phyloP scores from a whole-genome alignment of 2,113 vertebrate species.

The Lampris incognitus region DNA sequence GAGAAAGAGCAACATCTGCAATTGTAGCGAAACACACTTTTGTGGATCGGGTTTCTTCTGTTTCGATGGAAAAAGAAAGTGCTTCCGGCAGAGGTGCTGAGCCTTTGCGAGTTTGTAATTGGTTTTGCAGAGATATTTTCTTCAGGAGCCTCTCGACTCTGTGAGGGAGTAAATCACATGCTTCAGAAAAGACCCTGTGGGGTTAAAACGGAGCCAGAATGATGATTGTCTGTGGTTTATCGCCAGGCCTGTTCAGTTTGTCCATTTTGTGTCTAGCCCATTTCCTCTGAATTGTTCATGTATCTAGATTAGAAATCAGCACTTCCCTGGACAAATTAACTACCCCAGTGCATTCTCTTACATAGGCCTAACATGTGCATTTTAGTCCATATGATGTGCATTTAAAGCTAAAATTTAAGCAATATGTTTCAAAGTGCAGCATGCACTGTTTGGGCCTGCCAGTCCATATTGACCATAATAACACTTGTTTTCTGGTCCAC shows the following conservation, averaged over 20 bases:
- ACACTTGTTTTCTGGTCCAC: too few species aligned
- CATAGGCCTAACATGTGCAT: neutral
- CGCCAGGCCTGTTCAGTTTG: conserved; percentile 22
- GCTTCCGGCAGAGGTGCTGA: conserved; percentile 59
- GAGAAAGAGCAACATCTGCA: conserved; percentile 73
- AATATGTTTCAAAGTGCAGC: too few species aligned
- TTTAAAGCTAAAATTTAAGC: too few species aligned
- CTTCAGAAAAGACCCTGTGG: conserved; percentile 55
- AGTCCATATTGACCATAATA: too few species aligned
- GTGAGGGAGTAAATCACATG: conserved; percentile 56
- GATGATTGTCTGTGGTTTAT: conserved; percentile 54
- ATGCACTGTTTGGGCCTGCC: too few species aligned
- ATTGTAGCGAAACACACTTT: conserved; percentile 70
- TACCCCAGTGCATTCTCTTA: conserved; percentile 8
- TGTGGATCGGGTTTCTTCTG: conserved; percentile 66
- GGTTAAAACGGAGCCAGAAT: conserved; percentile 61
- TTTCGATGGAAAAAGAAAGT: conserved; percentile 79
- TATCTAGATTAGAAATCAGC: conserved; percentile 37
- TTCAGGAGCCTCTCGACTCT: conserved; percentile 59
- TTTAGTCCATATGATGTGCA: conserved; percentile 14
- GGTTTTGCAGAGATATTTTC: conserved; percentile 75
- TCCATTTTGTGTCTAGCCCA: conserved; percentile 32
- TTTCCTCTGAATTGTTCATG: conserved; percentile 22
- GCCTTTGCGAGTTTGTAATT: conserved; percentile 72
- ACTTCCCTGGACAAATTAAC: conserved; percentile 19